Percentiles rank a stretch among this genome's conserved stretches.
Conservation (phyloP, 1,140 invertebrate species). For the Antheraea mylitta region DNA sequence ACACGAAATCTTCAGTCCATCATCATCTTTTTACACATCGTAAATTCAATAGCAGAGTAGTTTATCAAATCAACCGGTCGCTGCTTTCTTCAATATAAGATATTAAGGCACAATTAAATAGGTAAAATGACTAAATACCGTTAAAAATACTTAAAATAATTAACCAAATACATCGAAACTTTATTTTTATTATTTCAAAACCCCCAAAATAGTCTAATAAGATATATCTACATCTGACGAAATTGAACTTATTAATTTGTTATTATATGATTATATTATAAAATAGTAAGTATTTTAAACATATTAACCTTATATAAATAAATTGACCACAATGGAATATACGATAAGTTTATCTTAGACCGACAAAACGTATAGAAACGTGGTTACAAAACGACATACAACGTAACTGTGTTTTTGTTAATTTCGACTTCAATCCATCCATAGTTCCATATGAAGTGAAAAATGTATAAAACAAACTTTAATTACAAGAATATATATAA, state of each 20-base stretch:
- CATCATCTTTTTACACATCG: no score
- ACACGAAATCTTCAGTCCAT: no score
- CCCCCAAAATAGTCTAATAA: conserved; percentile 2
- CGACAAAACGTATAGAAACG: background rate
- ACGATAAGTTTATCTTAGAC: background rate
- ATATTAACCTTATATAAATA: background rate
- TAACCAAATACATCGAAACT: background rate
- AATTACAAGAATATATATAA: background rate
- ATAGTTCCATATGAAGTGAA: conserved; percentile 5
- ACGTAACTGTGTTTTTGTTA: background rate
- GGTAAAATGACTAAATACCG: conserved; percentile 30
- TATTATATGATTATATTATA: background rate
- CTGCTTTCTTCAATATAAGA: background rate
- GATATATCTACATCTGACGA: conserved; percentile 2
- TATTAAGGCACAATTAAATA: conserved; percentile 37
- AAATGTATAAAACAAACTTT: conserved; percentile 4
- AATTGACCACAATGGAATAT: background rate
- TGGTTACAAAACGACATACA: background rate
- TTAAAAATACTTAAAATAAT: conserved; percentile 18
- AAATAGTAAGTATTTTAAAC: background rate
- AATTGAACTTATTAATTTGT: background rate
- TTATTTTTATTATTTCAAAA: conserved; percentile 2
- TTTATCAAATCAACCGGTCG: conserved; percentile 1
- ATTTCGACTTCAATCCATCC: background rate
- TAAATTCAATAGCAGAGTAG: background rate